Percentiles rank a stretch among this genome's conserved stretches.
Conservation (phyloP, 53 echinoderm and acorn worm species). For the Stichopus horrens region DNA sequence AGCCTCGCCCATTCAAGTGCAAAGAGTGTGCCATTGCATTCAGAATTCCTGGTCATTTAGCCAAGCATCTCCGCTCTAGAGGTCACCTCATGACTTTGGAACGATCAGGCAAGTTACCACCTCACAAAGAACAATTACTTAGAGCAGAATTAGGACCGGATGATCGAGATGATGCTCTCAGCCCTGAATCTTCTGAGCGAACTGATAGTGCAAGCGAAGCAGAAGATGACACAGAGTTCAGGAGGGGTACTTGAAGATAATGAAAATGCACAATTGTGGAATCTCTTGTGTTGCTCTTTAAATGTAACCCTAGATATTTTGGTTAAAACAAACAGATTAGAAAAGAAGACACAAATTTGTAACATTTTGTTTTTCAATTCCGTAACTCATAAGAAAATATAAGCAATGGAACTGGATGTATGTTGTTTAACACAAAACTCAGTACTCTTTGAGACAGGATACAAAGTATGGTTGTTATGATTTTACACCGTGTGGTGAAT, state of each 20-base stretch:
- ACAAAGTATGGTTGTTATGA: too few species aligned
- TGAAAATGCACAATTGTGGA: too few species aligned
- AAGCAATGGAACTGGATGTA: too few species aligned
- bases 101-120: conserved; percentile 74
- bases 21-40: conserved; percentile 97
- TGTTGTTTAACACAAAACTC: too few species aligned
- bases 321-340: too few species aligned
- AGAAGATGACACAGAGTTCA: conserved; percentile 51
- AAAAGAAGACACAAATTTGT: too few species aligned
- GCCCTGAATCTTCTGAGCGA: conserved; percentile 79
- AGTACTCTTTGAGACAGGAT: too few species aligned
- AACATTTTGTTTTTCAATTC: too few species aligned
- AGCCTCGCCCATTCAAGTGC: conserved; percentile 97
- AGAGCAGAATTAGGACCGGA: conserved; percentile 52
- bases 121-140: conserved; percentile 67
- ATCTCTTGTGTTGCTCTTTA: too few species aligned
- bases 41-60: conserved; percentile 95
- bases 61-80: conserved; percentile 89
- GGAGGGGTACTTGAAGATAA: neutral
- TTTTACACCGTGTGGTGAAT: too few species aligned
- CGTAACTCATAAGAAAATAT: too few species aligned
- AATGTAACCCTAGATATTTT: too few species aligned
- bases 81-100: conserved; percentile 92
- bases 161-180: conserved; percentile 55
- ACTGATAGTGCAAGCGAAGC: conserved; percentile 93